Conservation (phyloP, 2,888 invertebrate genomes). For the Adelphocoris suturalis region DNA sequence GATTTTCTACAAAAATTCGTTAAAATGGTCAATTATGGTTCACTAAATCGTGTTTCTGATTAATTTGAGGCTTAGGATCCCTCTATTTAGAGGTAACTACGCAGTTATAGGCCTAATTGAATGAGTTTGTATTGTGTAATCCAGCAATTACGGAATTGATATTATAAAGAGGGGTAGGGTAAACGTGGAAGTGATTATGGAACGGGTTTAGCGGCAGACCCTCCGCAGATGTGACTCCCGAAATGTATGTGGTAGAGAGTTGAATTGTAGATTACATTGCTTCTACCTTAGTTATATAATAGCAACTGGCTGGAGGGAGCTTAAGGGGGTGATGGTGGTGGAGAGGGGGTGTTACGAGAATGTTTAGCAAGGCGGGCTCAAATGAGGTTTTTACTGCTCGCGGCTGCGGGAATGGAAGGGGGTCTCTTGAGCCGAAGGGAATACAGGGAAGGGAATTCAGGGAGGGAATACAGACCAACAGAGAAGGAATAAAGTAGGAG, state of each 20-base stretch:
- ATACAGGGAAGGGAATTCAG: neutral
- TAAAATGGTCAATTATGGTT: too few species aligned
- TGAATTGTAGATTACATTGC: neutral
- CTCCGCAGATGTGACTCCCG: neutral
- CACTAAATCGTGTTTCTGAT: too few species aligned
- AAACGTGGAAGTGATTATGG: constrained; percentile 1
- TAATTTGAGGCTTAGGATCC: too few species aligned
- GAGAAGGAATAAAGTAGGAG: constrained; percentile 4
- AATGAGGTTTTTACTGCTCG: neutral
- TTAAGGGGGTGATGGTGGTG: neutral
- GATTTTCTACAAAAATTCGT: too few species aligned
- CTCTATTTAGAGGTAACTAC: too few species aligned
- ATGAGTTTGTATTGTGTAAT: neutral
- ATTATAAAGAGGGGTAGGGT: neutral
- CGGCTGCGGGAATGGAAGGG: neutral
- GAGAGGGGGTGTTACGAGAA: neutral
- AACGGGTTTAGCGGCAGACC: neutral
- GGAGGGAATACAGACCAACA: neutral
- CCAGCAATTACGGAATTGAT: neutral
- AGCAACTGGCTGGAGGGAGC: neutral
- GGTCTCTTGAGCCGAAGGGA: neutral
- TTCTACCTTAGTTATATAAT: neutral
- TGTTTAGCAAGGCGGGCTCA: neutral
- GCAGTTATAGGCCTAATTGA: too few species aligned
- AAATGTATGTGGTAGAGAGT: neutral